Percentiles rank a stretch among this genome's conserved stretches.
phyloP scores from a whole-genome alignment of 2,888 invertebrate species.

The Synergus itoensis region DNA sequence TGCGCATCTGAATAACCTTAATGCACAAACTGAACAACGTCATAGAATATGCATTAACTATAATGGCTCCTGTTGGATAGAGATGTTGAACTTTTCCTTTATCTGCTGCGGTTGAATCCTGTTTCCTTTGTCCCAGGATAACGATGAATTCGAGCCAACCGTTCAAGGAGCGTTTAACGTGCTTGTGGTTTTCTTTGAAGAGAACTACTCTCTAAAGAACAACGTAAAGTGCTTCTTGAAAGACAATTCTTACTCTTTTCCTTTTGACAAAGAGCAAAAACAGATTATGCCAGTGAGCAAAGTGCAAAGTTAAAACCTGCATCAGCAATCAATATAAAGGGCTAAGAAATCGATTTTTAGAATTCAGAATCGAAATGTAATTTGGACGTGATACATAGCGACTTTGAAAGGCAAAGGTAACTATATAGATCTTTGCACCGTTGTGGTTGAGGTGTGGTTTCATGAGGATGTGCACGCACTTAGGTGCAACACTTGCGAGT shows the following conservation, averaged over 20 bases:
- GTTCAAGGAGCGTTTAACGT: slow-evolving; percentile 34
- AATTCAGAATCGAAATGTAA: not conserved
- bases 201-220: slow-evolving; percentile 32
- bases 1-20: slow-evolving; percentile 26
- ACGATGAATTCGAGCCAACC: slow-evolving; percentile 27
- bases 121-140: slow-evolving; percentile 38
- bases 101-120: slow-evolving; percentile 16
- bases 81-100: slow-evolving; percentile 37
- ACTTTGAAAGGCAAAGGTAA: not conserved
- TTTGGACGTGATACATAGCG: not conserved
- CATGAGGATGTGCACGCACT: not conserved
- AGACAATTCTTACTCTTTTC: slow-evolving; percentile 18
- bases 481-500: not conserved
- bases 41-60: slow-evolving; percentile 30
- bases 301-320: not conserved
- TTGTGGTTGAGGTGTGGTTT: slow-evolving; percentile 31
- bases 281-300: not conserved
- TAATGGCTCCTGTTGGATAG: slow-evolving; percentile 32
- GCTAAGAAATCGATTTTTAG: too few species aligned
- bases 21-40: slow-evolving; percentile 27
- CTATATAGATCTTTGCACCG: not conserved
- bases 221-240: slow-evolving; percentile 29
- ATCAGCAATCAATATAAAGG: not conserved
- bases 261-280: not conserved
- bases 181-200: slow-evolving; percentile 41